Percentiles rank a stretch among this genome's conserved stretches.
phyloP scores from a whole-genome alignment of 2,797 vertebrate genomes.

The Sebastes alutus region DNA sequence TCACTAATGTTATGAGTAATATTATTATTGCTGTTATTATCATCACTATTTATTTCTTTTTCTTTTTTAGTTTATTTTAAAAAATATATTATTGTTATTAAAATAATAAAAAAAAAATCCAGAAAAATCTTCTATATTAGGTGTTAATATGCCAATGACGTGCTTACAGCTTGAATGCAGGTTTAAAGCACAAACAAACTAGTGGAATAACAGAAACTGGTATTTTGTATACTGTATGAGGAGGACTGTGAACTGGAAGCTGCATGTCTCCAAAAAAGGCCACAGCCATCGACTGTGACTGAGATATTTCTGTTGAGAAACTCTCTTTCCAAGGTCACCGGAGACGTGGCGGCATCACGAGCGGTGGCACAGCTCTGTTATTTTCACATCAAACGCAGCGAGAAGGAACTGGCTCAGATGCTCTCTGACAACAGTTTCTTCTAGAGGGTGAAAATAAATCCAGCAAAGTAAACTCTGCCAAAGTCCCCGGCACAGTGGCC shows the following conservation, averaged over 20 bases:
- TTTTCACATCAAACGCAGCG: conserved; percentile 32
- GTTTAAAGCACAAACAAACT: neutral
- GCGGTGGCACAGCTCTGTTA: conserved; percentile 12
- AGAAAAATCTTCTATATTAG: neutral
- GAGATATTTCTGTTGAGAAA: conserved; percentile 18
- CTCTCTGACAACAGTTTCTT: conserved; percentile 2
- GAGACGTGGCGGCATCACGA: conserved; percentile 15
- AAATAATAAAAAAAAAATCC: neutral
- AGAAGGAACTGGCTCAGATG: neutral
- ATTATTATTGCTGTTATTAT: no score
- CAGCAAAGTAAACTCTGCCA: conserved; percentile 42
- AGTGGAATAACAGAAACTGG: neutral
- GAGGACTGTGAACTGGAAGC: neutral
- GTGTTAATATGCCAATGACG: neutral
- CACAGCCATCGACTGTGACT: neutral
- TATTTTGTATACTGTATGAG: neutral
- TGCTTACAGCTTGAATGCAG: neutral
- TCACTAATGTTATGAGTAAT: no score
- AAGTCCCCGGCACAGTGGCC: conserved; percentile 15
- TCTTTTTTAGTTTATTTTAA: no score
- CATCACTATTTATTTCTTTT: no score
- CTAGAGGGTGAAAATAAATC: conserved; percentile 11
- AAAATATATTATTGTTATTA: no score
- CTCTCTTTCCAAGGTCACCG: neutral
- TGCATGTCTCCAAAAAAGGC: neutral